These are phyloP conservation scores for Paedocypris micromegethes DNA, from an alignment of 2,797 vertebrate species.

Conservation along the genomic window DNA sequence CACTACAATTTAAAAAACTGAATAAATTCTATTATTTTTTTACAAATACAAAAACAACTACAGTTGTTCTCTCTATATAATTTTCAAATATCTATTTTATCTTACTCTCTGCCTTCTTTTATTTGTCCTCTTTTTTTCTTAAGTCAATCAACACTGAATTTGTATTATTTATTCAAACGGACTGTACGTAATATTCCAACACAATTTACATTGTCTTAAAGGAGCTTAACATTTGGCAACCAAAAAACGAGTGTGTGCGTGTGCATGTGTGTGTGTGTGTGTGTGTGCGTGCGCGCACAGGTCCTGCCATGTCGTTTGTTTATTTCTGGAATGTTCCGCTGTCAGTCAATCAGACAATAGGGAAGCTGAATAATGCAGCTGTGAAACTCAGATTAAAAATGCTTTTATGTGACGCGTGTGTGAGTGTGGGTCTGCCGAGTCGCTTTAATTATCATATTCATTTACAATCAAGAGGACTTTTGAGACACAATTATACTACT, in stretches of 20 bases:
- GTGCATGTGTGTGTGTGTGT: not conserved
- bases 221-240: not conserved
- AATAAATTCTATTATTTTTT: no score
- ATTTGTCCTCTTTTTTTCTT: no score
- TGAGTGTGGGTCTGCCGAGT: constrained; percentile 12
- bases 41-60: no score
- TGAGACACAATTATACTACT: constrained; percentile 20
- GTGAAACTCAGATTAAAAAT: constrained; percentile 59
- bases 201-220: no score
- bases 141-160: not conserved
- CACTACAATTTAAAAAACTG: no score
- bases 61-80: no score
- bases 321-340: constrained; percentile 41
- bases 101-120: no score
- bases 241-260: not conserved
- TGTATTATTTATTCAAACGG: not conserved
- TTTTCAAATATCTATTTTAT: no score
- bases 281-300: not conserved
- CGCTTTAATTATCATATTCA: constrained; percentile 39
- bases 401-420: constrained; percentile 47
- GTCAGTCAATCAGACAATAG: constrained; percentile 47
- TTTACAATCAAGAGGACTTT: constrained; percentile 31
- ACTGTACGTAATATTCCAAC: not conserved
- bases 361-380: constrained; percentile 56
- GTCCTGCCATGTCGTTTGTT: constrained; percentile 21